Evolutionary conservation across 2,888 invertebrate species (phyloP).

Genomic region (Ectemnius cavifrons): DNA sequence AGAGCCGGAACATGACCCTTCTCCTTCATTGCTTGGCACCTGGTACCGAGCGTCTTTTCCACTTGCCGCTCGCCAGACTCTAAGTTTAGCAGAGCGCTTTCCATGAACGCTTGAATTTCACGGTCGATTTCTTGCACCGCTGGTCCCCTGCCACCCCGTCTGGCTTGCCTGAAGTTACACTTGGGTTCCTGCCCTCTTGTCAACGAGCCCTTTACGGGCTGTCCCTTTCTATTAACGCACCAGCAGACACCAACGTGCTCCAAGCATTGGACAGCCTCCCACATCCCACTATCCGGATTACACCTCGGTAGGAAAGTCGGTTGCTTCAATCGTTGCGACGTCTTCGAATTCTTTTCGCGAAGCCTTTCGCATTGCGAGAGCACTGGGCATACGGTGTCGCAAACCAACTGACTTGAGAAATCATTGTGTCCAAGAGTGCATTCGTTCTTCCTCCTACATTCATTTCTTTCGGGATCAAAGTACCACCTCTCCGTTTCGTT

Average conservation of each 20-base stretch:
- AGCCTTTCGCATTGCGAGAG: slow-evolving; percentile 90
- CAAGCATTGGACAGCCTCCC: slow-evolving; percentile 91
- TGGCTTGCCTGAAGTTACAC: slow-evolving; percentile 89
- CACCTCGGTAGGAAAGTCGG: slow-evolving; percentile 89
- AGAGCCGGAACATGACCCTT: slow-evolving; percentile 79
- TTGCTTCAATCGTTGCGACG: slow-evolving; percentile 85
- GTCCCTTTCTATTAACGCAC: slow-evolving; percentile 91
- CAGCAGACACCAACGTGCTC: slow-evolving; percentile 89
- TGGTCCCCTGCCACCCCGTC: slow-evolving; percentile 78
- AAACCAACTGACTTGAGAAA: slow-evolving; percentile 88
- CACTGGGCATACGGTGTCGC: slow-evolving; percentile 90
- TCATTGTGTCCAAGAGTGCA: slow-evolving; percentile 91
- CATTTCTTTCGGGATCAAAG: slow-evolving; percentile 88
- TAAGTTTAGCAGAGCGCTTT: slow-evolving; percentile 62
- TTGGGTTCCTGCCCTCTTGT: slow-evolving; percentile 87
- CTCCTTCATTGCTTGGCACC: slow-evolving; percentile 80
- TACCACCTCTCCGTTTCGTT: slow-evolving; percentile 79
- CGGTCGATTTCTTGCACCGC: slow-evolving; percentile 68
- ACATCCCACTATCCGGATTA: slow-evolving; percentile 85
- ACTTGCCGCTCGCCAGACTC: slow-evolving; percentile 68
- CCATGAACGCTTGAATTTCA: slow-evolving; percentile 71
- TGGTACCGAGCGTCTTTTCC: slow-evolving; percentile 78
- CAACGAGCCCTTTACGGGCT: slow-evolving; percentile 88
- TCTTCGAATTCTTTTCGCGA: slow-evolving; percentile 87
- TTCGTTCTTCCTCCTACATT: slow-evolving; percentile 86